phyloP scores from a whole-genome alignment of 2,797 vertebrate genomes.

The Sebastes ruberrimus region DNA sequence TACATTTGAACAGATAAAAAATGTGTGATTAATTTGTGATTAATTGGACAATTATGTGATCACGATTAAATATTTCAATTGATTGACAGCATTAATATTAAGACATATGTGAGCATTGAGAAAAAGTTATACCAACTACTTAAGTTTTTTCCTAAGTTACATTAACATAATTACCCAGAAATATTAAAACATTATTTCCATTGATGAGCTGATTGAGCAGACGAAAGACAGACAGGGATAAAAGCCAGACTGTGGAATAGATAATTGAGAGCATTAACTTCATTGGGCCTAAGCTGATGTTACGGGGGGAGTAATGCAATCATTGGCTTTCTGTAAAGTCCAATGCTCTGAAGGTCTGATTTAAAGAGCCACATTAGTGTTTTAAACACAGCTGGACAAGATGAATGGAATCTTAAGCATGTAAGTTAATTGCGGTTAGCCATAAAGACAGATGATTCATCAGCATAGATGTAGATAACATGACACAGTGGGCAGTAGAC shows the following conservation, averaged over 20 bases:
- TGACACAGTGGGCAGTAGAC: conserved; percentile 38
- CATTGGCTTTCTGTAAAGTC: conserved; percentile 59
- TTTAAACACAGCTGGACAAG: conserved; percentile 56
- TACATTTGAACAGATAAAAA: no score
- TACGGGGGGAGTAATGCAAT: conserved; percentile 55
- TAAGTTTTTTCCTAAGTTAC: neutral
- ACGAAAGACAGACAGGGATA: conserved; percentile 32
- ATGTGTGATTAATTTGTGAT: no score
- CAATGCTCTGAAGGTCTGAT: conserved; percentile 43
- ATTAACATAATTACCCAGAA: conserved; percentile 20
- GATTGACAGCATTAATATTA: neutral
- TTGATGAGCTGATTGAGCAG: conserved; percentile 45
- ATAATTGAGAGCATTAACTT: conserved; percentile 64
- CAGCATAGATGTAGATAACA: conserved; percentile 55
- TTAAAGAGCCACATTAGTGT: conserved; percentile 58
- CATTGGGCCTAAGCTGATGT: conserved; percentile 43
- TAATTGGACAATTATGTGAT: no score
- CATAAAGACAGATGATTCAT: conserved; percentile 55
- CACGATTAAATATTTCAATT: no score
- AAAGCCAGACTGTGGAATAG: conserved; percentile 44
- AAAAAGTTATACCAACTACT: neutral
- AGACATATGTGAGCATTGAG: neutral
- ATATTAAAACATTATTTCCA: conserved; percentile 33
- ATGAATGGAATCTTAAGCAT: conserved; percentile 58
- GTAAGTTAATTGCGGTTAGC: conserved; percentile 47